Conservation (phyloP, 2,797 vertebrate species). For the Sebastiscus albofasciatus region DNA sequence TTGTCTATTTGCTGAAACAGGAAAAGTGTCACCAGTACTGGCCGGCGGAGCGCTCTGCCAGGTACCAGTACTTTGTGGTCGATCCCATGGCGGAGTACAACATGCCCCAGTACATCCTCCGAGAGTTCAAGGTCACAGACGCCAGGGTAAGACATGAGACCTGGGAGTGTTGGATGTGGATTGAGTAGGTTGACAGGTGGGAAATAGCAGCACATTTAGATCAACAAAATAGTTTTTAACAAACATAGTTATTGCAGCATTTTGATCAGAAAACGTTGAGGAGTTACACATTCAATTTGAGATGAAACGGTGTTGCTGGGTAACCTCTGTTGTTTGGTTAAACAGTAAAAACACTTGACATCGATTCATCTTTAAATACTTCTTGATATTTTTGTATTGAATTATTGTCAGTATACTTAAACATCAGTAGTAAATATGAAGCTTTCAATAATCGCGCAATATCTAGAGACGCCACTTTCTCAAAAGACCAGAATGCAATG, state of each 20-base stretch:
- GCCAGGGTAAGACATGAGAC: constrained; percentile 89
- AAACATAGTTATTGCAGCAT: background rate
- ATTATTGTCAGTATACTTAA: background rate
- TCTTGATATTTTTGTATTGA: background rate
- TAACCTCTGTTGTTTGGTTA: background rate
- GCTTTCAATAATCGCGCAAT: background rate
- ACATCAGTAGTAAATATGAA: background rate
- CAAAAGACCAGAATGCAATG: background rate
- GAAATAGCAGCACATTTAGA: background rate
- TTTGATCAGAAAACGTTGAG: background rate
- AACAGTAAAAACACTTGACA: background rate
- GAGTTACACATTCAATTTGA: background rate
- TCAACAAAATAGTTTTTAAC: background rate
- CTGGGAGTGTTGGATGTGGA: background rate
- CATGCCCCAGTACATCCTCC: constrained; percentile 98
- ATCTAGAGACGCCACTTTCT: background rate
- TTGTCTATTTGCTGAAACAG: constrained; percentile 70
- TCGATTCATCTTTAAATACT: background rate
- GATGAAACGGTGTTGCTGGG: background rate
- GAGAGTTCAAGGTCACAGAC: constrained; percentile 98
- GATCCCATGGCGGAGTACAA: constrained; percentile 99
- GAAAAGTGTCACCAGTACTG: constrained; percentile 99
- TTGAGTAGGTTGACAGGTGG: background rate
- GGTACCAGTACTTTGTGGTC: constrained; percentile 98
- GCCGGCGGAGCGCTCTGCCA: constrained; percentile 95